phyloP scores from a whole-genome alignment of 2,888 invertebrate species.

The Parelbella ahira region DNA sequence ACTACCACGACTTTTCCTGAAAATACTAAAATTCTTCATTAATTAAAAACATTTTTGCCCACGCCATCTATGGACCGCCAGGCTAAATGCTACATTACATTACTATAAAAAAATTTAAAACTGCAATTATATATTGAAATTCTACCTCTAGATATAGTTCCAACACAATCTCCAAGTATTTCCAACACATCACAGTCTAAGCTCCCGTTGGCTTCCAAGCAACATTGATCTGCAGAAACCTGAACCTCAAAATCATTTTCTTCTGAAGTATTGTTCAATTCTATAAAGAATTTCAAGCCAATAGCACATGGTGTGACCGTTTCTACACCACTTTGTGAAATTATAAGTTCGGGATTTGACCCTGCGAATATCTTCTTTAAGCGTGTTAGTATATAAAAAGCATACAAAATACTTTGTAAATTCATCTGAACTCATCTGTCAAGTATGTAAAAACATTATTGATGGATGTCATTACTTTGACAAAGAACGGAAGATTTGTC shows the following conservation, averaged over 20 bases:
- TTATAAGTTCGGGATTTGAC: slow-evolving; percentile 36
- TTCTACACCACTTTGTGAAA: slow-evolving; percentile 40
- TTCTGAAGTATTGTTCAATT: slow-evolving; percentile 49
- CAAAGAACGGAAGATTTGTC: too few species aligned
- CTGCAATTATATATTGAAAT: too few species aligned
- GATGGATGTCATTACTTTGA: too few species aligned
- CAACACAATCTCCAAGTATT: slow-evolving; percentile 45
- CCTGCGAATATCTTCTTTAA: slow-evolving; percentile 32
- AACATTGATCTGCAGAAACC: slow-evolving; percentile 53
- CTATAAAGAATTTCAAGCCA: slow-evolving; percentile 47
- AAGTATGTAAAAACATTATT: neutral
- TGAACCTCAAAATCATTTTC: slow-evolving; percentile 45
- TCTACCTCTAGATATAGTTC: slow-evolving; percentile 45
- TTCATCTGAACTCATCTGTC: slow-evolving; percentile 19
- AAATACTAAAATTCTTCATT: too few species aligned
- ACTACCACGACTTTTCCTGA: too few species aligned
- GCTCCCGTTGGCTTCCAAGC: slow-evolving; percentile 39
- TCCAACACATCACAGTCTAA: slow-evolving; percentile 49
- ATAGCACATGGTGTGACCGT: slow-evolving; percentile 37
- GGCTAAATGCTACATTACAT: too few species aligned
- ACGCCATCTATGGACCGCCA: too few species aligned
- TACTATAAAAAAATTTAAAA: too few species aligned
- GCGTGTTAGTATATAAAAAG: slow-evolving; percentile 15
- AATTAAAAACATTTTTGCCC: too few species aligned
- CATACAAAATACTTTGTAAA: slow-evolving; percentile 22